Base-by-base conservation (phyloP, 2,888 invertebrate genomes). In the Strigamia maritima region DNA sequence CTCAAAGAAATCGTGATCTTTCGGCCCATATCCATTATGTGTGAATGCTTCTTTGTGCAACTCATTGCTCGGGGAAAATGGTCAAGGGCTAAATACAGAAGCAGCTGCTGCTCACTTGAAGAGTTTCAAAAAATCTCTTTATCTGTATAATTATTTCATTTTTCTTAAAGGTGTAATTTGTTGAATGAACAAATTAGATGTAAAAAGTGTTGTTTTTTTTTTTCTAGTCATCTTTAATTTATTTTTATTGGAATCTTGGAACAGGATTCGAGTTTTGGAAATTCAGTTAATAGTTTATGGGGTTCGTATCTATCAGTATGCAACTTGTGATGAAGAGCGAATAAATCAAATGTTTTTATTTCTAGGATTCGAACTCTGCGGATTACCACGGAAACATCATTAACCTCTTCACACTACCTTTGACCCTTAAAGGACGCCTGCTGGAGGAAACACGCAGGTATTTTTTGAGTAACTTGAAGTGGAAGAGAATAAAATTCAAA, bases 21-120 rank as follows among this genome's bases (percentile, higher is more conserved):
- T 65, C 65, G 65, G 65, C 65, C 65, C 65, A 28, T 65, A 65
- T 65, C 65, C 65, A 65, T 65, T 65, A 65, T 65, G 65, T 65
- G 65, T 65, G 65, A 65, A 65, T 65, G 65, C 65, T 26, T 65
- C 65, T 65, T 65, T 65, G 65, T 65, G 65, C 65, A 65, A 24
- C 28, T 26, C 65, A 65, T 65, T 16, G 65, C 65, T 60, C 60
- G 22, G 22, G 24, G 60, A 60, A 60, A 60, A 60, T 60, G 60
- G 60, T 3, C 44, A 49, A n/a, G 2, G 19, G 49, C 49, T 7
- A 44, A 60, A 24, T 24, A 60, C 60, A 60, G 60, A 24, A 60
- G 60, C 60, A 60, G 60, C 60, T 60, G 60, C 22, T 60, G 54
- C 54, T 60, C 40, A 2, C 26, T 26, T 65, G 1, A 4, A 10